Evolutionary conservation across 2,888 invertebrate genomes (phyloP), one percentile per base, ranked within the genome.

Genomic region (Athrips mouffetella): DNA sequence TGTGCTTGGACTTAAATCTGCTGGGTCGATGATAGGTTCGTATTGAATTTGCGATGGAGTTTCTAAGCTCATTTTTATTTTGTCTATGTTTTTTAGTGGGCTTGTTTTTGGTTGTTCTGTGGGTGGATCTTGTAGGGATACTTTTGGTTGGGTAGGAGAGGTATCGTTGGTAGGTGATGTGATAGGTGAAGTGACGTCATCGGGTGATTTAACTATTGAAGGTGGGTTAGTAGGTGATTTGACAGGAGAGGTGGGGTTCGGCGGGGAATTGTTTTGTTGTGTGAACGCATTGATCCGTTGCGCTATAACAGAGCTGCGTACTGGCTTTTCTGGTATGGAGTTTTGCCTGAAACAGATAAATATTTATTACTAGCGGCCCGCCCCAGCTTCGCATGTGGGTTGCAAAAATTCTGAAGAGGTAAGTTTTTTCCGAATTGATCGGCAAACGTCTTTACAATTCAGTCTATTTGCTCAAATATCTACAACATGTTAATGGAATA

Each of bases 251-350:
- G 60, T 62, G 0, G 74, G 70, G 0, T 63, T 64, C 0, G 69
- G 59, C 0, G 70, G 53, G 2, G 65, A 65, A 31, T 70, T 73
- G 18, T 62, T 15, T 18, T 25, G 63, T 47, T 73, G 79, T 2
- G 80, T 76, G 73, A 91, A 89, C 5, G 89, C 88, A 74, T 90
- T 91, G 52, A 91, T 91, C 30, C 91, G 88, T 65, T 92, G 92
- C 10, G 92, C 90, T 64, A 92, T 90, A 6, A 91, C 90, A 0
- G 93, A 93, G 70, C 90, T 91, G 37, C 93, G 89, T 21, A 91
- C 88, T 3, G 93, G 93, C 56, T 93, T 93, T 45, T 91, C 91
- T 42, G 93, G 93, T 47, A 89, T 48, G 23, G 80, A 71, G 51
- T 76, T 76, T 4, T 80, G 69, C 59, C 85, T 85, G 68, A 5